Evolutionary conservation across 2,888 invertebrate genomes (phyloP).

Genomic region (Phyto melanocephala): DNA sequence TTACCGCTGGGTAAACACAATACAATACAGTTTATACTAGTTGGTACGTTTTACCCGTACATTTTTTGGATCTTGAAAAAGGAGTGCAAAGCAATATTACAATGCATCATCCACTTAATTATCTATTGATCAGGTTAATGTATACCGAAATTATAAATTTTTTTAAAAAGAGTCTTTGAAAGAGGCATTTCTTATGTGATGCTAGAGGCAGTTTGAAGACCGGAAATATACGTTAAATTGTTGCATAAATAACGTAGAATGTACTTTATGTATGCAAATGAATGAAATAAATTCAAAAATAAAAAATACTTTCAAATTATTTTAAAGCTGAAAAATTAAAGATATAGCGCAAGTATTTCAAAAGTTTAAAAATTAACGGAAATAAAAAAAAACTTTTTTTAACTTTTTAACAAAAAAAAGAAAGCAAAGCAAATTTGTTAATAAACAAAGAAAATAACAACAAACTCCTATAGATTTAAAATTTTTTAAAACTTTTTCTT

Average conservation of each 20-base stretch:
- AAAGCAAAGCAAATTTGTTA: too few species aligned
- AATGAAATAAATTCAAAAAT: too few species aligned
- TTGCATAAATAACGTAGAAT: neutral
- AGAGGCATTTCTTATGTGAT: neutral
- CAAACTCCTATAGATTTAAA: too few species aligned
- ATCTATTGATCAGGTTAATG: slow-evolving; percentile 35
- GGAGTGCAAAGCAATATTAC: slow-evolving; percentile 24
- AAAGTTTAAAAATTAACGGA: too few species aligned
- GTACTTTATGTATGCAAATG: neutral
- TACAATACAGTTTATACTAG: neutral
- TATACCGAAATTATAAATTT: neutral
- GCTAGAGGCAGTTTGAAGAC: slow-evolving; percentile 1
- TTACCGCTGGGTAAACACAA: too few species aligned
- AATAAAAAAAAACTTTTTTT: too few species aligned
- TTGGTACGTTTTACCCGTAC: neutral
- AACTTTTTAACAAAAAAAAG: too few species aligned
- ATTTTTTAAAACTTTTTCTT: too few species aligned
- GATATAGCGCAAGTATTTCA: too few species aligned
- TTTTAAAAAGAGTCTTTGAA: neutral
- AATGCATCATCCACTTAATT: slow-evolving; percentile 35
- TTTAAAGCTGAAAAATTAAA: too few species aligned
- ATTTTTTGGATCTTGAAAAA: slow-evolving; percentile 25
- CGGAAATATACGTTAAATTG: slow-evolving; percentile 36
- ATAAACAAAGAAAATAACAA: too few species aligned
- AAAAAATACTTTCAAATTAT: too few species aligned